A percentile compares a stretch with the other conserved stretches of the same genome.
Conservation (phyloP, 2,797 vertebrate species). For the Malurus leucopterus region DNA sequence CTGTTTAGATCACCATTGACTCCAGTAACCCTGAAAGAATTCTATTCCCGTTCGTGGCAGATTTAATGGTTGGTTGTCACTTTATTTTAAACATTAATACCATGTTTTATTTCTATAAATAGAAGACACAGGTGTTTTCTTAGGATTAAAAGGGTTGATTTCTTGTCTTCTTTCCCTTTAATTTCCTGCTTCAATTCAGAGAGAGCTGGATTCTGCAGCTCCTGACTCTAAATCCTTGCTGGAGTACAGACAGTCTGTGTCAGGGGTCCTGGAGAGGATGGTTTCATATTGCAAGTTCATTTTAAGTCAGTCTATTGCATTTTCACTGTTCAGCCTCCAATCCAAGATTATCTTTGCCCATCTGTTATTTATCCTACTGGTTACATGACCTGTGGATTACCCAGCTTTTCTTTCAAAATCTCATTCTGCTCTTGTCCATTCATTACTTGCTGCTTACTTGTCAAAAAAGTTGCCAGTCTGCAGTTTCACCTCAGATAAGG, state of each 20-base stretch:
- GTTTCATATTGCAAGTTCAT: neutral
- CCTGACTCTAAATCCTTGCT: neutral
- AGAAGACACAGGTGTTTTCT: neutral
- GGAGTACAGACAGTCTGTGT: neutral
- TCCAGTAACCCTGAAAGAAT: neutral
- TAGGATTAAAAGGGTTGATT: neutral
- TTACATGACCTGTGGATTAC: constrained; percentile 27
- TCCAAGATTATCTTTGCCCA: constrained; percentile 56
- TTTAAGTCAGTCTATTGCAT: constrained; percentile 15
- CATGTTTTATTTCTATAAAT: neutral
- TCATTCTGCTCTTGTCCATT: constrained; percentile 3
- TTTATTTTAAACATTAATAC: neutral
- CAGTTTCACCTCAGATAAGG: neutral
- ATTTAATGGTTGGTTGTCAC: constrained; percentile 3
- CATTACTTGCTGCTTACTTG: neutral
- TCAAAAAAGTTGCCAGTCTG: neutral
- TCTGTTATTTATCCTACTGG: constrained; percentile 50
- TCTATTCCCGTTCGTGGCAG: neutral
- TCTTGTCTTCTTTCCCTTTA: neutral
- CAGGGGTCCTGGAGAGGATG: neutral
- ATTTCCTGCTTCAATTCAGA: neutral
- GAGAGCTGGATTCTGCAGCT: neutral
- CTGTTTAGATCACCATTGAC: neutral
- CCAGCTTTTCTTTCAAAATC: constrained; percentile 24
- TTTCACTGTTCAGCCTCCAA: constrained; percentile 17